These are phyloP conservation scores for Ptiloglossa arizonensis DNA, from an alignment of 1,140 invertebrate genomes.

Conservation along the genomic window DNA sequence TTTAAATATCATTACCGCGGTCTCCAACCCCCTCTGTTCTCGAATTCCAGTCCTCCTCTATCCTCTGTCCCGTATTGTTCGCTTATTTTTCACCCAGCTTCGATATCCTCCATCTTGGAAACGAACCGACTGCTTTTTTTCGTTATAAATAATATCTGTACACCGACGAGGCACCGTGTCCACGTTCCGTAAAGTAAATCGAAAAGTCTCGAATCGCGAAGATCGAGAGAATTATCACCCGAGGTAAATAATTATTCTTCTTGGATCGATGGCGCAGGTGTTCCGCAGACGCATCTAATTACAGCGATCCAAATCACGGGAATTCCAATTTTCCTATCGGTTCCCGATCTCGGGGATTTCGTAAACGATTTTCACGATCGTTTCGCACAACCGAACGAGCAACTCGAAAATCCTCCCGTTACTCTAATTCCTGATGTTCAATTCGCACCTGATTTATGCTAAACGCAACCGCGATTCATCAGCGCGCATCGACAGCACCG, in stretches of 20 bases:
- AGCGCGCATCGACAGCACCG: constrained; percentile 9
- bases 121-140: not conserved
- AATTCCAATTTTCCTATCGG: too few relatives aligned
- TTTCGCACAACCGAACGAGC: too few relatives aligned
- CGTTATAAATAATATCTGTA: constrained; percentile 21
- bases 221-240: too few relatives aligned
- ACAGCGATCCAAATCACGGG: not conserved
- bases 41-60: constrained; percentile 27
- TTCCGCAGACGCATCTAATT: not conserved
- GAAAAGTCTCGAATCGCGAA: too few relatives aligned
- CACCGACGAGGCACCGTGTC: too few relatives aligned
- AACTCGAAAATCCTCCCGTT: too few relatives aligned
- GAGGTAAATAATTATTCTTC: too few relatives aligned
- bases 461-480: not conserved
- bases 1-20: constrained; percentile 64
- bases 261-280: too few relatives aligned
- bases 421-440: constrained; percentile 23
- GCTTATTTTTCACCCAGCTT: constrained; percentile 25
- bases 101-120: not conserved
- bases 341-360: too few relatives aligned
- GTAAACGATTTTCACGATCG: too few relatives aligned
- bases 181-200: too few relatives aligned
- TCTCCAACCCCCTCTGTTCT: constrained; percentile 21
- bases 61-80: constrained; percentile 27
- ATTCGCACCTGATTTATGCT: constrained; percentile 22